Conservation (phyloP, 2,888 invertebrate genomes). For the Petrophora chlorosata region DNA sequence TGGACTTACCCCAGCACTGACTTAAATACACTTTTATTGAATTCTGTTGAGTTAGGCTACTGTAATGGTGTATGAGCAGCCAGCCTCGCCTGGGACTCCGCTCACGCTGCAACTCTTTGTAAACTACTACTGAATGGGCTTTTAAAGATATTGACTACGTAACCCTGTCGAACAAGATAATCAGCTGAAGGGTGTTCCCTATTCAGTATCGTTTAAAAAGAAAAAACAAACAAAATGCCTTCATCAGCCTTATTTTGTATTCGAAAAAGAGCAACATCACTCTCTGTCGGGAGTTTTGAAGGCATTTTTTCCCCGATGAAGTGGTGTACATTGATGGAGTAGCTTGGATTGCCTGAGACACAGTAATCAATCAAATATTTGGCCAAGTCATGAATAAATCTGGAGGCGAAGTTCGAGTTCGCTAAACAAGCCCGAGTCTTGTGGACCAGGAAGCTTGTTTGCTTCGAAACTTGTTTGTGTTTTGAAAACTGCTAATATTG, state of each 20-base stretch:
- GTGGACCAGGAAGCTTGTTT: constrained; percentile 19
- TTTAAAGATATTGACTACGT: constrained; percentile 14
- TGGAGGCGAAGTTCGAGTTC: constrained; percentile 46
- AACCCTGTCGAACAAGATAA: constrained; percentile 2
- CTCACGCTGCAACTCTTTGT: constrained; percentile 16
- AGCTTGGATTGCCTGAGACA: constrained; percentile 69
- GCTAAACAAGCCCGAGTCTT: constrained; percentile 27
- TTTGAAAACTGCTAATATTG: constrained; percentile 24
- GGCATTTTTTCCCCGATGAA: constrained; percentile 71
- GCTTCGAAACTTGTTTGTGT: constrained; percentile 22
- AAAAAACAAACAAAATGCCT: constrained; percentile 22
- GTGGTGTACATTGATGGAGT: constrained; percentile 73
- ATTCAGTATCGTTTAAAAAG: constrained; percentile 9
- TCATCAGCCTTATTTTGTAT: constrained; percentile 22
- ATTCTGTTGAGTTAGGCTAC: background rate
- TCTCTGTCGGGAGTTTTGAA: constrained; percentile 61
- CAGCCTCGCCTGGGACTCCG: constrained; percentile 2
- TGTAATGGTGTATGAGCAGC: background rate
- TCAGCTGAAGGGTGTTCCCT: constrained; percentile 7
- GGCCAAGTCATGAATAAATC: constrained; percentile 78
- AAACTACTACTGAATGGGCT: constrained; percentile 20
- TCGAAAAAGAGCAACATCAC: constrained; percentile 58
- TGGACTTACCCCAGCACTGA: too few relatives aligned
- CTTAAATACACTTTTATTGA: too few relatives aligned
- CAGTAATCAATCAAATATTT: constrained; percentile 80